These are phyloP conservation scores for Malacoctenus gilli DNA, from an alignment of 2,797 vertebrate genomes.

Conservation along the genomic window DNA sequence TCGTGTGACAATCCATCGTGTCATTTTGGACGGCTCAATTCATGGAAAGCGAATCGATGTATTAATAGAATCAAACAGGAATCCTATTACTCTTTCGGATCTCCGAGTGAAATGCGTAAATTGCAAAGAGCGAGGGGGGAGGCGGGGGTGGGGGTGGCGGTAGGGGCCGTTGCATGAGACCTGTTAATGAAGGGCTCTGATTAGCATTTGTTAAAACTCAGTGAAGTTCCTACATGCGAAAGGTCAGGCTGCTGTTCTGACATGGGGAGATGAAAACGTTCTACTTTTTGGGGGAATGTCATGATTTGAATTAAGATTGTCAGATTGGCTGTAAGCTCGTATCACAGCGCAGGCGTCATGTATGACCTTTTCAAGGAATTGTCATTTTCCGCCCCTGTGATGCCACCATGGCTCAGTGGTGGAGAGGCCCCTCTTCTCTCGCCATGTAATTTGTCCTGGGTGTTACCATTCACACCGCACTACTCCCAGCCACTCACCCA, in stretches of 20 bases:
- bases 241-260: constrained; percentile 81
- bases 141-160: constrained; percentile 22
- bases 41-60: constrained; percentile 51
- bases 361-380: constrained; percentile 88
- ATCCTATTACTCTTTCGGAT: constrained; percentile 66
- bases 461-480: constrained; percentile 81
- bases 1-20: constrained; percentile 51
- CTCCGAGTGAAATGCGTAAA: constrained; percentile 67
- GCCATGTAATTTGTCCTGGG: constrained; percentile 81
- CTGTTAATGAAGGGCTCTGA: constrained; percentile 80
- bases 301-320: constrained; percentile 89
- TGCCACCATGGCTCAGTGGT: constrained; percentile 81
- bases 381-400: constrained; percentile 87
- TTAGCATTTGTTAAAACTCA: constrained; percentile 85
- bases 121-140: constrained; percentile 23
- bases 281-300: constrained; percentile 81
- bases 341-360: constrained; percentile 79
- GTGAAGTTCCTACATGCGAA: constrained; percentile 79
- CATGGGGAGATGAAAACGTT: constrained; percentile 79
- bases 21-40: constrained; percentile 57
- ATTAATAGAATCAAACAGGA: constrained; percentile 67
- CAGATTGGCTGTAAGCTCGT: constrained; percentile 83
- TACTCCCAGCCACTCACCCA: constrained; percentile 71
- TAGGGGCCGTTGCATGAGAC: constrained; percentile 34
- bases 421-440: constrained; percentile 73